phyloP scores from a whole-genome alignment of 2,888 invertebrate species.

The Leptogaster cylindrica region DNA sequence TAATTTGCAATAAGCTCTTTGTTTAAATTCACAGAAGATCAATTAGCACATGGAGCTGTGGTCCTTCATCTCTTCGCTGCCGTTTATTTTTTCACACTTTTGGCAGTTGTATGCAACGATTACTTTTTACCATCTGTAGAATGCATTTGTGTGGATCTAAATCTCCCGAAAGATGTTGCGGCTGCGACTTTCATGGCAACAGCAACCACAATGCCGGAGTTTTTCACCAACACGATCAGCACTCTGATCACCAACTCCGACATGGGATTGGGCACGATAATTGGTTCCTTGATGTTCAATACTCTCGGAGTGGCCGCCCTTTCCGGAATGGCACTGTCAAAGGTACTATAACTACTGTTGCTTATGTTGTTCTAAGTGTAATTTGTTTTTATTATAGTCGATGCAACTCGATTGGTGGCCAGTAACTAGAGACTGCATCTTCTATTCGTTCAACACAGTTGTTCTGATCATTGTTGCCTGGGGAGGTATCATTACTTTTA shows the following conservation, averaged over 20 bases:
- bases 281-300: conserved; percentile 88
- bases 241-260: conserved; percentile 83
- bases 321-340: conserved; percentile 75
- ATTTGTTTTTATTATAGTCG: conserved; percentile 65
- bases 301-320: conserved; percentile 83
- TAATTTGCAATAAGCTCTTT: background rate
- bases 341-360: conserved; percentile 64
- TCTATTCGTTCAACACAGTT: conserved; percentile 76
- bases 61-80: conserved; percentile 76
- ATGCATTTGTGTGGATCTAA: conserved; percentile 80
- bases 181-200: conserved; percentile 97
- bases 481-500: conserved; percentile 81
- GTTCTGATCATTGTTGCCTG: conserved; percentile 75
- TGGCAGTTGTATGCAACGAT: conserved; percentile 90
- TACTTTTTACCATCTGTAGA: conserved; percentile 91
- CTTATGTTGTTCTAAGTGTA: background rate
- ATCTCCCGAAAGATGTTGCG: conserved; percentile 85
- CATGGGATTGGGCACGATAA: conserved; percentile 85
- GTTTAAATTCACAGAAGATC: conserved; percentile 66
- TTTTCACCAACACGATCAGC: conserved; percentile 90
- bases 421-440: conserved; percentile 78
- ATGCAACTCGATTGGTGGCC: conserved; percentile 81
- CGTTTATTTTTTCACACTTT: conserved; percentile 81
- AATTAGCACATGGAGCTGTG: conserved; percentile 79
- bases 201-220: conserved; percentile 93